Base-by-base conservation (phyloP, 2,113 vertebrate genomes). In the Indicator indicator region DNA sequence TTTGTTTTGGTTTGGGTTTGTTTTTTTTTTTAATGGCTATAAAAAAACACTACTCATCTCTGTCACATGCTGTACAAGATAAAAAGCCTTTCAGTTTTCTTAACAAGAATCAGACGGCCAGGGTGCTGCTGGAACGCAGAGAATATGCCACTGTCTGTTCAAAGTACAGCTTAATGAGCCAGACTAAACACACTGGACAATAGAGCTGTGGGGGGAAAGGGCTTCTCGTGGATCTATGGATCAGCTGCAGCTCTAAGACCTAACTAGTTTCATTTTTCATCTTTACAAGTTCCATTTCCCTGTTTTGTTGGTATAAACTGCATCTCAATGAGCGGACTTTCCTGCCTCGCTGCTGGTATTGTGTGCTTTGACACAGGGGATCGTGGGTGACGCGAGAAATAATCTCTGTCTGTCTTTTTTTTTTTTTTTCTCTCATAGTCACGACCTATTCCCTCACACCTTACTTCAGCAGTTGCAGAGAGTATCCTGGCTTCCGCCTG, bases 401-500 rank as follows among this genome's bases (percentile, higher is more conserved):
- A 95, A 97, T 94, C 92, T 87, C 87, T 91, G 76, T 94, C 77
- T 95, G 93, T 89, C 92, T 93, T 12, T 50, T 27, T 56, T 56
- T 56, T 14, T 50, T 97, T 94, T 97, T 98, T 56, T 97, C 93
- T 97, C 83, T 89, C 95, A 94, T 97, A 98, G 98, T 98, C 98
- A 95, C 98, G 98, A 96, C 98, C 98, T 97, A 98, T 98, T 94
- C 98, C 98, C 96, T 98, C 98, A 96, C 98, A 98, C 97, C 98
- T 98, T 96, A 98, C 98, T 97, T 98, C 98, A 97, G 98, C 98
- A 97, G 98, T 98, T 96, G 98, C 98, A 94, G 98, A 98, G 97
- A 98, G 98, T 96, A 98, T 98, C 96, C 97, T 98, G 98, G 98
- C 98, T 91, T 98, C 98, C 54, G 98, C 98, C 94, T 98, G 98